Evolutionary conservation across 1,140 invertebrate species (phyloP), one percentile per base, ranked within the genome.

Genomic region (Drosophila nannoptera): DNA sequence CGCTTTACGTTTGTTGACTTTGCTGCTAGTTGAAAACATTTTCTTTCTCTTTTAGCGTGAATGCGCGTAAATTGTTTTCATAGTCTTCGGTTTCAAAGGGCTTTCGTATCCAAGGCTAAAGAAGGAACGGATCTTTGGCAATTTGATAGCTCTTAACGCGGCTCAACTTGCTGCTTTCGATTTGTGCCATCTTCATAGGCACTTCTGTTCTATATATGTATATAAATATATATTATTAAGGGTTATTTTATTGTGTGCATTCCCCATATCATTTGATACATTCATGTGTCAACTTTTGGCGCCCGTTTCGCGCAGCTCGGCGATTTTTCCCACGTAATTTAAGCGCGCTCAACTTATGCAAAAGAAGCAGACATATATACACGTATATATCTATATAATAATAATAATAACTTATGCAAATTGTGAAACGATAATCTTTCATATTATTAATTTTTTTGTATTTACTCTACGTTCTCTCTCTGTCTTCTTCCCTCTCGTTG

Each of bases 81-180:
- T 22, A 29, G 55, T 67, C 62, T 65, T 53, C 42, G 56, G 68
- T 61, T 61, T 60, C 29, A 35, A 62, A 46, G 42, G 38, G 7
- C 8, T 2, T 35, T 7, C 22, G 22, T 46, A 50, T 11, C 7
- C 29, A 14, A 16, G 40, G 22, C 38, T 58, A 33, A 31, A 9
- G 6, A 9, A 40, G 9, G 14, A 29, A 40, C 14, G 38, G 33
- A 8, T 66, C 11, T 22, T 22, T 59, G 72, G 80, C 74, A 84
- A 84, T 84, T 74, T 77, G 81, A 84, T 80, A 84, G 80, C 65
- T 22, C 53, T 29, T 71, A 70, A 69, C 84, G 80, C 78, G 73
- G 80, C 75, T 73, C 52, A 69, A 73, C 46, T 84, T 73, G 73
- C 48, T 65, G 78, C 74, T 71, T 72, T 77, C 69, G 64, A 67